phyloP scores from a whole-genome alignment of 2,113 vertebrate genomes.

The Sardina pilchardus region DNA sequence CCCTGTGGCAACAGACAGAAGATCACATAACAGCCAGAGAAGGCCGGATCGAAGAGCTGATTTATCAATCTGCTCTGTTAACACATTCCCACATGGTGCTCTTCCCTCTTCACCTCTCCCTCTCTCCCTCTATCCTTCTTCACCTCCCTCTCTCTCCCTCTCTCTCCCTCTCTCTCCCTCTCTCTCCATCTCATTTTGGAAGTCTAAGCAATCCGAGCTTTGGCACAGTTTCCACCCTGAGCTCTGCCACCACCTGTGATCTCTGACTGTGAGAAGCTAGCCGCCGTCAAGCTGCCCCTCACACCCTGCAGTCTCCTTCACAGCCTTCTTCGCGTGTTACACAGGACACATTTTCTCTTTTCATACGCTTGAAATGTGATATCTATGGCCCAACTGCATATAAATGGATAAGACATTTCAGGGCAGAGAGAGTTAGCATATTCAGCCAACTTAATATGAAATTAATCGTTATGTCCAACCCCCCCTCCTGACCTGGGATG shows the following conservation, averaged over 20 bases:
- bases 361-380: background rate
- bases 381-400: background rate
- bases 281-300: background rate
- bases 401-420: background rate
- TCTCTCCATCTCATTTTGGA: background rate
- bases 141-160: background rate
- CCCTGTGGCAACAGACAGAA: background rate
- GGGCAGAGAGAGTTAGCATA: background rate
- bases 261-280: background rate
- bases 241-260: background rate
- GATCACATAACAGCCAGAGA: background rate
- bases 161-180: background rate
- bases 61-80: background rate
- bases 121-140: background rate
- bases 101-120: background rate
- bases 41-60: background rate
- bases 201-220: background rate
- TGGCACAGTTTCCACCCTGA: background rate
- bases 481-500: constrained; percentile 90
- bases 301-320: background rate
- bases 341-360: background rate
- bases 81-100: constrained; percentile 15
- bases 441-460: background rate
- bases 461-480: too few species aligned
- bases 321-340: background rate